These are phyloP conservation scores for Lutraria lutraria DNA, from an alignment of 2,888 invertebrate species.

Conservation along the genomic window DNA sequence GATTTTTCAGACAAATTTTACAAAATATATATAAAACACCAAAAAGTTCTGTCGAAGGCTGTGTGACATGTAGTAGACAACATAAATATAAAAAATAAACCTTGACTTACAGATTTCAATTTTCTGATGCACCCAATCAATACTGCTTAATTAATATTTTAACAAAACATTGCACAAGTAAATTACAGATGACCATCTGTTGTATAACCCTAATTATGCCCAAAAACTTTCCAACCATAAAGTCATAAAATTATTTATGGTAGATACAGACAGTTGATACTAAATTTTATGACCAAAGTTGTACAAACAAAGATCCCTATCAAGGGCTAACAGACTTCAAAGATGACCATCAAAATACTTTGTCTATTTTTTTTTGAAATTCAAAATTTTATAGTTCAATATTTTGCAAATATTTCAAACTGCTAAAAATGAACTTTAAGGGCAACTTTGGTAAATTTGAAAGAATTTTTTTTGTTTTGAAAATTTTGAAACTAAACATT, in stretches of 20 bases:
- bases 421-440: no score
- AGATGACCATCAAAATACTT: background rate
- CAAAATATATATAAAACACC: no score
- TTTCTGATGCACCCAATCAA: background rate
- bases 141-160: background rate
- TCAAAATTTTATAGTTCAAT: no score
- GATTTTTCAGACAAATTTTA: no score
- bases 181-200: background rate
- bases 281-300: background rate
- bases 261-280: slow-evolving; percentile 13
- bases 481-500: no score
- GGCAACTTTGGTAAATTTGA: no score
- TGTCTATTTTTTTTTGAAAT: background rate
- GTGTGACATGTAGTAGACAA: no score
- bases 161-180: background rate
- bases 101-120: no score
- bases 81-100: no score
- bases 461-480: no score
- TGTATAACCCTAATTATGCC: background rate
- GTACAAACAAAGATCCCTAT: background rate
- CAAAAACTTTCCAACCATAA: slow-evolving; percentile 6
- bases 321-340: slow-evolving; percentile 6
- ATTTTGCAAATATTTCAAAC: no score
- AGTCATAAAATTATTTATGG: slow-evolving; percentile 3
- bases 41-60: no score